phyloP scores from a whole-genome alignment of 2,113 vertebrate species.

The Larimichthys crocea region DNA sequence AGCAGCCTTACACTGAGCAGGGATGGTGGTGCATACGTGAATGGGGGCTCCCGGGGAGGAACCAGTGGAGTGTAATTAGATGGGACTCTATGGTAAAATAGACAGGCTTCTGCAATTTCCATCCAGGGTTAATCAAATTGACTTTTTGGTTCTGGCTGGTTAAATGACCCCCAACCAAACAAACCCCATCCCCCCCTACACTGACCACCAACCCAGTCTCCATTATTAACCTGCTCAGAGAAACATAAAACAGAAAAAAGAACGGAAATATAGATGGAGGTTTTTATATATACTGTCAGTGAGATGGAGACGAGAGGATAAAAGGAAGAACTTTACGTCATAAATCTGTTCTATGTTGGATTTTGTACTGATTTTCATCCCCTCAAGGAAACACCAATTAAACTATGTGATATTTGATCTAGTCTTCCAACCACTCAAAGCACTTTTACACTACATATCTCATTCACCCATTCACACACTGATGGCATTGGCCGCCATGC shows the following conservation, averaged over 20 bases:
- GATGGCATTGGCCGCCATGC: too few species aligned
- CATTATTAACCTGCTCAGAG: too few species aligned
- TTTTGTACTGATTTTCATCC: neutral
- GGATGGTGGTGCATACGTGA: neutral
- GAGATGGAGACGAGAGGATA: neutral
- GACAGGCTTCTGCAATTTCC: conserved; percentile 47
- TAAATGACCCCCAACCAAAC: conserved; percentile 15
- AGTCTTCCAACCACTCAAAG: too few species aligned
- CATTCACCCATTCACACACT: too few species aligned
- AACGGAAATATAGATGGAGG: neutral
- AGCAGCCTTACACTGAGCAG: neutral
- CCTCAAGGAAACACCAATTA: neutral
- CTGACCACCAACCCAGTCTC: neutral
- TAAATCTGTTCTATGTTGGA: neutral
- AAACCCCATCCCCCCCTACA: neutral
- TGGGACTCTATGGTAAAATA: conserved; percentile 20
- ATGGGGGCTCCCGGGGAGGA: conserved; percentile 11
- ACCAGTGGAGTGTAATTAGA: conserved; percentile 32
- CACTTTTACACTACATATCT: too few species aligned
- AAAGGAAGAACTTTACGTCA: neutral
- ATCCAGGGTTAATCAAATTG: conserved; percentile 50
- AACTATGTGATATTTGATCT: too few species aligned
- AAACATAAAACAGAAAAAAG: neutral
- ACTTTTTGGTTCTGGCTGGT: conserved; percentile 25
- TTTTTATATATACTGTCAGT: too few species aligned